Evolutionary conservation across 2,113 vertebrate genomes (phyloP), one percentile per base, ranked within the genome.

Genomic region (Cyphomyrus discorhynchus): DNA sequence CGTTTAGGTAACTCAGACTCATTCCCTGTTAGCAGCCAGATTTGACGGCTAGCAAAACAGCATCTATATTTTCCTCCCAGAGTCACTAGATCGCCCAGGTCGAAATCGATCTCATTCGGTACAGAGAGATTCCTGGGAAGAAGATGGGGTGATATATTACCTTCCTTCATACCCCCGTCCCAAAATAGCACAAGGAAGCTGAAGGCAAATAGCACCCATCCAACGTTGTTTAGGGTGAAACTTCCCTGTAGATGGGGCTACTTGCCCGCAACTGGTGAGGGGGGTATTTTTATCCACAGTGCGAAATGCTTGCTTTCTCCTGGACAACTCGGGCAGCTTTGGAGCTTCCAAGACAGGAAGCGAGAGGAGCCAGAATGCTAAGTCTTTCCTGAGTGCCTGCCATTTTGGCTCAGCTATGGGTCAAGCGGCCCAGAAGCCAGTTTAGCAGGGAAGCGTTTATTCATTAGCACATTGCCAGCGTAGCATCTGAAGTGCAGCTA

Each of bases 201-300:
- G 90, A 84, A 56, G 42, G 42, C 42, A 45, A 45, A 45, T 45
- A 84, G 90, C 86, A 52, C 56, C 89, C 88, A 80, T 91, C 86
- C 89, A 86, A 90, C 90, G 86, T 83, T 90, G 88, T 93, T 88
- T 88, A 89, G 88, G 89, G 86, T 88, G 90, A 91, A 92, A 90
- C 90, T 89, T 92, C 92, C 89, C 88, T 90, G 94, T 91, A 94
- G 95, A 91, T 0, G 0, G 84, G 80, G 91, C 50, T 88, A 47
- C 90, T 90, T 90, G 90, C 86, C 86, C 89, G 88, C 45, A 58
- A 39, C 90, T 93, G 92, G 94, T 94, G 93, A 56, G 91, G 92
- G 90, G 93, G 90, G 93, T 94, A 92, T 93, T 94, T 74, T 77
- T 94, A 93, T 90, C 86, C 3, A 9, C 77, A 4, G 83, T 86